phyloP scores from a whole-genome alignment of 92 coral and sea anemone species.

The Phymanthus crucifer region DNA sequence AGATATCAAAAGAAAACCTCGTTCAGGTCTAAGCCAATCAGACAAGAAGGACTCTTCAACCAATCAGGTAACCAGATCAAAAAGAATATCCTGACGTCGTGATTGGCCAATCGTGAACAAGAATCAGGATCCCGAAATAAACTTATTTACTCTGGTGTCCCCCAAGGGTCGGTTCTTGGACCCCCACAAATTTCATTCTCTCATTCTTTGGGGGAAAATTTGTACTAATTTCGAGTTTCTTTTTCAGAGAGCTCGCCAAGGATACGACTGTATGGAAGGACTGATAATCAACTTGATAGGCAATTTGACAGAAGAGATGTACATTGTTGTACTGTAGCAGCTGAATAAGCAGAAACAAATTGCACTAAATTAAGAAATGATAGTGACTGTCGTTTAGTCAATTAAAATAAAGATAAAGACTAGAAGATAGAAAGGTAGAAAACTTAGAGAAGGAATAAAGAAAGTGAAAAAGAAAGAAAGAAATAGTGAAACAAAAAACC shows the following conservation, averaged over 20 bases:
- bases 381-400: background rate
- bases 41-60: background rate
- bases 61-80: background rate
- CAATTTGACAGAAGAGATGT: background rate
- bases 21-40: background rate
- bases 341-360: background rate
- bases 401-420: background rate
- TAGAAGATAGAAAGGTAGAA: background rate
- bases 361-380: background rate
- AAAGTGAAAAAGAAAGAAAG: background rate
- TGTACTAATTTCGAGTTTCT: background rate
- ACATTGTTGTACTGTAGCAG: background rate
- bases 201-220: background rate
- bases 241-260: too few species aligned
- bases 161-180: background rate
- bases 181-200: too few species aligned
- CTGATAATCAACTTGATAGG: background rate
- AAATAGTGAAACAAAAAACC: background rate
- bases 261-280: background rate
- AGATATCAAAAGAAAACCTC: background rate
- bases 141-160: background rate
- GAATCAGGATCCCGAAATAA: background rate
- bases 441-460: background rate
- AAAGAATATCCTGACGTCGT: background rate
- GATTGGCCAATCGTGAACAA: background rate